Evolutionary conservation across 2,888 invertebrate genomes (phyloP).

Genomic region (Phanerotoma sp.): DNA sequence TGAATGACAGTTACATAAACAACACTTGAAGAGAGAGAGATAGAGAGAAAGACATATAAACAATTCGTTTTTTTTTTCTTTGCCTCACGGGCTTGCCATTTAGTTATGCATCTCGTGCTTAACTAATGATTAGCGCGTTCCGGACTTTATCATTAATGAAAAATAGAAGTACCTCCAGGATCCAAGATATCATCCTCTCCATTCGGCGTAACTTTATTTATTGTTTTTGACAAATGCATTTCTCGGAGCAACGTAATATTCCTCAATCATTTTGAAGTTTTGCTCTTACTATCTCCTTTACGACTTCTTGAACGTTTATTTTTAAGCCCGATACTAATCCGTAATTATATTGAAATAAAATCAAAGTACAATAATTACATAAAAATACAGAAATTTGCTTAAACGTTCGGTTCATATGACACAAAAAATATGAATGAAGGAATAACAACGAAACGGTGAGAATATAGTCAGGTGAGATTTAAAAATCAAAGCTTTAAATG

Average conservation of each 20-base stretch:
- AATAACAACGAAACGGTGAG: conserved; percentile 1
- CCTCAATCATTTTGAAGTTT: neutral
- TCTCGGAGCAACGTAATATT: neutral
- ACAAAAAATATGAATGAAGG: conserved; percentile 3
- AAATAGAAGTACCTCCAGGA: neutral
- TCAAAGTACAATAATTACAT: neutral
- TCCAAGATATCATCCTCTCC: neutral
- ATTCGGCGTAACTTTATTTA: neutral
- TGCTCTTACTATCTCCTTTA: neutral
- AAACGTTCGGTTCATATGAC: neutral
- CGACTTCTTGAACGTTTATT: neutral
- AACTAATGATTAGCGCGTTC: neutral
- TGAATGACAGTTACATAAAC: neutral
- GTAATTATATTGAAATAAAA: neutral
- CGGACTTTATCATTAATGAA: neutral
- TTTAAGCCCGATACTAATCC: neutral
- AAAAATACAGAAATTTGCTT: neutral
- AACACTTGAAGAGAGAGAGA: neutral
- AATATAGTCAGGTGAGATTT: neutral
- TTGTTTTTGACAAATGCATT: neutral
- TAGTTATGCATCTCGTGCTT: neutral
- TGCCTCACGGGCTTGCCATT: neutral
- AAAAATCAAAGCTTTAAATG: conserved; percentile 5
- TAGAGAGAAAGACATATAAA: neutral
- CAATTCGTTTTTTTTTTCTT: neutral